Evolutionary conservation across 2,797 vertebrate species (phyloP).

Genomic region (Smutsia gigantea): DNA sequence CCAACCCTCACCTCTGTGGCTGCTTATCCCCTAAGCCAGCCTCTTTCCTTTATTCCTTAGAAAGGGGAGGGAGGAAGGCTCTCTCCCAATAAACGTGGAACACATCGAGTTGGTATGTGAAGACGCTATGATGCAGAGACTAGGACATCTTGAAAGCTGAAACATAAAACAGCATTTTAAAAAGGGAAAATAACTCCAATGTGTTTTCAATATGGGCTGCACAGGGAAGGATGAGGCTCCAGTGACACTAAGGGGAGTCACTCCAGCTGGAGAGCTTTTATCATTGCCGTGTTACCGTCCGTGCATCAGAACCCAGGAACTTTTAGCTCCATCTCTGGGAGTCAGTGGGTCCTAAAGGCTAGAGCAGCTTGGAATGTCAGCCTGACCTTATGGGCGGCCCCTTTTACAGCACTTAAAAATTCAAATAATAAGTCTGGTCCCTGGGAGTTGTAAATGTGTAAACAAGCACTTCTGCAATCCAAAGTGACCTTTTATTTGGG

Average conservation of each 20-base stretch:
- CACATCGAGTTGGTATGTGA: not conserved
- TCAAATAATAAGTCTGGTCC: not conserved
- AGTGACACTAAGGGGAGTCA: not conserved
- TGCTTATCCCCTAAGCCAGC: not conserved
- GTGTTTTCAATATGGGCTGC: slow-evolving; percentile 7
- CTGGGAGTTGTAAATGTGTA: not conserved
- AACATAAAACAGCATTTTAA: slow-evolving; percentile 35
- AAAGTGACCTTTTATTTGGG: not conserved
- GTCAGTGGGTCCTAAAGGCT: not conserved
- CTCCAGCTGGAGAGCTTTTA: not conserved
- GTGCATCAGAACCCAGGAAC: not conserved
- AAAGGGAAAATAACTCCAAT: slow-evolving; percentile 42
- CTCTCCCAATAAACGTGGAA: not conserved
- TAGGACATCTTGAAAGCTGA: slow-evolving; percentile 41
- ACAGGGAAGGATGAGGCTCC: not conserved
- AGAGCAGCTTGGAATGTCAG: not conserved
- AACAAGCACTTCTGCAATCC: accelerated
- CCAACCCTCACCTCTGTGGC: not conserved
- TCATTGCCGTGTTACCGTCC: not conserved
- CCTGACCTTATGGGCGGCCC: not conserved
- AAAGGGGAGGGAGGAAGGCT: not conserved
- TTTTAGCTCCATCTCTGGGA: not conserved
- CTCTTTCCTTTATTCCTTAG: slow-evolving; percentile 1
- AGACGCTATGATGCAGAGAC: slow-evolving; percentile 29
- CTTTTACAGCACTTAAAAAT: not conserved